Base-by-base conservation (phyloP, 1,140 invertebrate genomes). In the Achroia grisella region DNA sequence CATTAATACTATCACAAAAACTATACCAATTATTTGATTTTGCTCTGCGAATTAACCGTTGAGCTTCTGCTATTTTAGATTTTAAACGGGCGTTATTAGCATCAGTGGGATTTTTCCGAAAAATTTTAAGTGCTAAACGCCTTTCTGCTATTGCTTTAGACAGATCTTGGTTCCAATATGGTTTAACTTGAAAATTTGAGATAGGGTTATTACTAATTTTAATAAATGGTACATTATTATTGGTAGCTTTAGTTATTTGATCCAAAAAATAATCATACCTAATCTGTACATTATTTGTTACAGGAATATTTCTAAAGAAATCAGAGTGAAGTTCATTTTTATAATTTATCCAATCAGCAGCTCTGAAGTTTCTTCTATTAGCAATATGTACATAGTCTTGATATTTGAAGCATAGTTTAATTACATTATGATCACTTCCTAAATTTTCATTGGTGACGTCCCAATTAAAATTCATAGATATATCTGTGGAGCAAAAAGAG, bases 381-480 rank as follows among this genome's bases (percentile, higher is more conserved):
- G 17, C 8, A 39, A 9, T 32, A 10, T 27, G 12, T 5, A 10
- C 8, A 12, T 8, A 12, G 2, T 39, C 37, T 27, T 13, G 9
- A 29, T n/a, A 39, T 5, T 35, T 30, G 0, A 33, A n/a, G 30
- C 1, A 14, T 6, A 44, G 34, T 45, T 53, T 53, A 36, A 53
- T 43, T 6, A 48, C 29, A 3, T 44, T 4, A 13, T 53, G 51
- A 10, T 53, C 51, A 44, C 51, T 53, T 0, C 51, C 44, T 1
- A 53, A 28, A 39, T 44, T 46, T 45, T 56, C 46, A 23, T 46
- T 56, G 4, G 10, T 15, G 10, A 45, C 39, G 0, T 46, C 10
- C 52, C 52, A 56, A 10, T 30, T 8, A 39, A 49, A 50, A 2
- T 39, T 10, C 30, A 39, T 14, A 1, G 52, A 43, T 10, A 56